phyloP scores from a whole-genome alignment of 2,113 vertebrate genomes.

The Halichoeres trimaculatus region DNA sequence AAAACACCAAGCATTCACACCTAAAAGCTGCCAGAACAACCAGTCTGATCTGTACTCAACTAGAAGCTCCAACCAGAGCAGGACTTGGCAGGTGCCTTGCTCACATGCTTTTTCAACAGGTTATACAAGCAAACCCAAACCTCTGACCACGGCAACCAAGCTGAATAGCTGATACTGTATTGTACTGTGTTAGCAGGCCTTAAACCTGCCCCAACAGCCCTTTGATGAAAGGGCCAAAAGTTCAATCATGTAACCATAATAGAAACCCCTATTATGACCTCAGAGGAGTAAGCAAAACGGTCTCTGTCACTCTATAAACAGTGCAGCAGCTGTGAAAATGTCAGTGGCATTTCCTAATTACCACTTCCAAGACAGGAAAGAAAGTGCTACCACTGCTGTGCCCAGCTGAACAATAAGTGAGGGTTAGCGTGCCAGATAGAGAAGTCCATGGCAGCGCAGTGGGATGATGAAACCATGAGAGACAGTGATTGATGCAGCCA shows the following conservation, averaged over 20 bases:
- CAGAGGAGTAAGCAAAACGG: not conserved
- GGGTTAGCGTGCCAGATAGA: slow-evolving; percentile 28
- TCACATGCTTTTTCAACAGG: not conserved
- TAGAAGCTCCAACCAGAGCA: not conserved
- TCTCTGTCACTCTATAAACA: slow-evolving; percentile 15
- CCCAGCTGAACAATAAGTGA: slow-evolving; percentile 45
- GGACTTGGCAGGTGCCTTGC: not conserved
- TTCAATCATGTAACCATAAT: slow-evolving; percentile 6
- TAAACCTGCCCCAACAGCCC: not conserved
- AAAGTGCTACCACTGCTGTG: slow-evolving; percentile 16
- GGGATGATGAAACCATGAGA: slow-evolving; percentile 25
- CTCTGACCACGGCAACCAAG: not conserved
- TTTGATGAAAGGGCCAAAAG: not conserved
- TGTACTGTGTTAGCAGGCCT: not conserved
- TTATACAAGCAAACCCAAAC: not conserved
- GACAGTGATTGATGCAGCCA: slow-evolving; percentile 15
- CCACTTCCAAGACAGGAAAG: slow-evolving; percentile 33
- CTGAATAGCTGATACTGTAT: not conserved
- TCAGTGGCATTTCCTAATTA: slow-evolving; percentile 45
- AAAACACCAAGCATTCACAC: not conserved
- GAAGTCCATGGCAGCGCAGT: slow-evolving; percentile 1
- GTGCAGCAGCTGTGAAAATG: slow-evolving; percentile 40
- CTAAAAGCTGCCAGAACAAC: not conserved
- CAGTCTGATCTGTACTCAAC: not conserved
- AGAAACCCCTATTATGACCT: slow-evolving; percentile 5